phyloP scores from a whole-genome alignment of 1,140 invertebrate genomes.

The Macrobrachium nipponense region DNA sequence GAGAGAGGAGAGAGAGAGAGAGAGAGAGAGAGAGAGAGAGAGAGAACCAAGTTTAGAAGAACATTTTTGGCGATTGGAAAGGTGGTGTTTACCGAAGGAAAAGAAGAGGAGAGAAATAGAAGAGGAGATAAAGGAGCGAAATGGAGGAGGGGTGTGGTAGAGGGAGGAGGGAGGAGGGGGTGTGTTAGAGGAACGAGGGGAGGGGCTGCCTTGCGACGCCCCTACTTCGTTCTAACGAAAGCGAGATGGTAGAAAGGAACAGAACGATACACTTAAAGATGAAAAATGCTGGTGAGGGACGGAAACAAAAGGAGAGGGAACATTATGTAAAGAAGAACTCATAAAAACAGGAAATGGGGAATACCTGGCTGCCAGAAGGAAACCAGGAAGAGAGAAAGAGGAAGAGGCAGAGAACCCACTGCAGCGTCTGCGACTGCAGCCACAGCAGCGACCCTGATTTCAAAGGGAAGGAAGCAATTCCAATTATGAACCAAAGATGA shows the following conservation, averaged over 20 bases:
- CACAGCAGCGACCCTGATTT: too few species aligned
- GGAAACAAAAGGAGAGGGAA: neutral
- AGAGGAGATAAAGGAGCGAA: neutral
- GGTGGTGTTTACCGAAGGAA: neutral
- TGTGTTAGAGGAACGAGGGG: neutral
- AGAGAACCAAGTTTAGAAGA: neutral
- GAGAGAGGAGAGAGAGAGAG: too few species aligned
- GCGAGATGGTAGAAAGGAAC: too few species aligned
- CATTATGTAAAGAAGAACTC: neutral
- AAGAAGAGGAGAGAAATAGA: neutral
- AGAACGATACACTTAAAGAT: too few species aligned
- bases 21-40: too few species aligned
- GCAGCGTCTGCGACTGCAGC: too few species aligned
- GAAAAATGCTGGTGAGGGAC: neutral
- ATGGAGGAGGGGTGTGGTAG: neutral
- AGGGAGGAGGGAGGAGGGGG: neutral
- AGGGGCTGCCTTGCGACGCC: neutral
- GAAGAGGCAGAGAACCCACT: neutral
- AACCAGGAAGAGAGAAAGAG: slow-evolving; percentile 1
- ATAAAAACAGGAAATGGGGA: neutral
- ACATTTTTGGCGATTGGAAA: neutral
- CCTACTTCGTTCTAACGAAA: too few species aligned
- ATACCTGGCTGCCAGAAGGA: too few species aligned
- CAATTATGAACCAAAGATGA: too few species aligned
- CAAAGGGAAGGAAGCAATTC: too few species aligned